Conservation (phyloP, 2,113 vertebrate genomes). For the Myotis brandtii region DNA sequence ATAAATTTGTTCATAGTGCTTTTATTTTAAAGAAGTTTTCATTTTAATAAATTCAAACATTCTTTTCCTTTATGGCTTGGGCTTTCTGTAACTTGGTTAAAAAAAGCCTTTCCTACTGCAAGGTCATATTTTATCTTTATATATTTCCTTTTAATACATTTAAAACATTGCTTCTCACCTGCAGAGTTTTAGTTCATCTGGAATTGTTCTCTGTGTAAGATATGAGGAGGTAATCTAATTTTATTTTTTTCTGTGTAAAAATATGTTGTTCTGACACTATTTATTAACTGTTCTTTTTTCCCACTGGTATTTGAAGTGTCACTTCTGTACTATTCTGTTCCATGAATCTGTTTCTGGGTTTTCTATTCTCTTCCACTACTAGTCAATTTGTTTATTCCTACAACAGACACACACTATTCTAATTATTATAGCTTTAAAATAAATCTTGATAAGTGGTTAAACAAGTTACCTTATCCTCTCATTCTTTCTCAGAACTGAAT, state of each 20-base stretch:
- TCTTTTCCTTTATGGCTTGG: slow-evolving; percentile 17
- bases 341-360: neutral
- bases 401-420: neutral
- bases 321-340: slow-evolving; percentile 10
- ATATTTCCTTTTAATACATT: neutral
- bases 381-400: neutral
- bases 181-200: neutral
- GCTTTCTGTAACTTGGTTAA: slow-evolving; percentile 22
- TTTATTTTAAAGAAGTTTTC: neutral
- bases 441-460: slow-evolving; percentile 25
- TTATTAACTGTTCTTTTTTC: slow-evolving; percentile 34
- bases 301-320: neutral
- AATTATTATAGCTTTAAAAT: slow-evolving; percentile 12
- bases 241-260: slow-evolving; percentile 50
- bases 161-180: neutral
- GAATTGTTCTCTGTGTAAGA: slow-evolving; percentile 1
- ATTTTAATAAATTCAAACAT: slow-evolving; percentile 40
- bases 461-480: neutral
- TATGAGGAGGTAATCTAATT: neutral
- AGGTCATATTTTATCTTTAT: neutral
- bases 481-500: slow-evolving; percentile 19
- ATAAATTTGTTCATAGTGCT: neutral
- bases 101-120: neutral
- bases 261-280: neutral
- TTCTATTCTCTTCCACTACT: neutral